A percentile compares a stretch with the other conserved stretches of the same genome.
phyloP scores from a whole-genome alignment of 2,797 vertebrate genomes.

The Scleropages formosus region DNA sequence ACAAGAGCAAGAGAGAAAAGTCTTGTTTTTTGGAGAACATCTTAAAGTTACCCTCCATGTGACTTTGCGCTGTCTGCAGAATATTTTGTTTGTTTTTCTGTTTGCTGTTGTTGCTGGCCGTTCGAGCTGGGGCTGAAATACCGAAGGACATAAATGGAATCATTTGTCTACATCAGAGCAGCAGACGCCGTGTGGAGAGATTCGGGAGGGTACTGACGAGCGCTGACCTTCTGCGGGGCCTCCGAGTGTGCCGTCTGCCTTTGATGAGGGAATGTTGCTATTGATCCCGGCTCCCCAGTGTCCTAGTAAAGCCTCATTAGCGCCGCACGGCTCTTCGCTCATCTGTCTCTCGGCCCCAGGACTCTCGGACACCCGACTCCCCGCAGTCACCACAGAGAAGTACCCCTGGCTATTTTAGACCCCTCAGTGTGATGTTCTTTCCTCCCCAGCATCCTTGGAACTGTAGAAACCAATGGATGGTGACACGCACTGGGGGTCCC shows the following conservation, averaged over 20 bases:
- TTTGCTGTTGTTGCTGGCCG: background rate
- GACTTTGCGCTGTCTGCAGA: background rate
- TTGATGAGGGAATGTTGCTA: constrained; percentile 24
- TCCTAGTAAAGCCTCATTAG: constrained; percentile 29
- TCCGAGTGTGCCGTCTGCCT: constrained; percentile 1
- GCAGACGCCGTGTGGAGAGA: constrained; percentile 18
- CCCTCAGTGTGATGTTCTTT: too few relatives aligned
- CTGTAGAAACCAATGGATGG: too few relatives aligned
- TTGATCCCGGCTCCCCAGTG: constrained; percentile 21
- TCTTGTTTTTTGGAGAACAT: background rate
- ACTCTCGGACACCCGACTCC: background rate
- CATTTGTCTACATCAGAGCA: constrained; percentile 28
- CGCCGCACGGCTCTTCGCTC: background rate
- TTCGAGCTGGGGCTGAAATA: constrained; percentile 7
- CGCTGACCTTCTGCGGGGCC: constrained; percentile 22
- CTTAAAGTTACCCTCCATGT: background rate
- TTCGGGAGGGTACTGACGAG: background rate
- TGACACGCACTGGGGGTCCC: too few relatives aligned
- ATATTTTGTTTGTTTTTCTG: background rate
- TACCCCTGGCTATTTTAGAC: too few relatives aligned
- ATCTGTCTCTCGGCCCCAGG: background rate
- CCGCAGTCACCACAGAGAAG: background rate
- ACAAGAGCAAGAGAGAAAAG: background rate
- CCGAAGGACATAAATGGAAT: constrained; percentile 1
- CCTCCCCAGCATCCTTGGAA: too few relatives aligned